phyloP scores from a whole-genome alignment of 2,113 vertebrate genomes.

The Brienomyrus brachyistius region DNA sequence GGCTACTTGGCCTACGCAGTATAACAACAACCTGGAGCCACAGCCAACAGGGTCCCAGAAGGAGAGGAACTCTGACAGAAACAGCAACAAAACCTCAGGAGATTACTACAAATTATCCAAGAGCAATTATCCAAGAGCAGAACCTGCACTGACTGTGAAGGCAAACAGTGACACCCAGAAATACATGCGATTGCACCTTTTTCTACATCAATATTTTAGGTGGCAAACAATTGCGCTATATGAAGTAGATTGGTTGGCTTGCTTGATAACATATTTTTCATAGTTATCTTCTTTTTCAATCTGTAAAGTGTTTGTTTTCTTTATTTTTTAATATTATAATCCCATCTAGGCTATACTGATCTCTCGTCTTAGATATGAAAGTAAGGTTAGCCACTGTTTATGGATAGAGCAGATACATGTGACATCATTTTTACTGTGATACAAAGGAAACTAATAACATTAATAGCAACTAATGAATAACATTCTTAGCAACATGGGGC shows the following conservation, averaged over 20 bases:
- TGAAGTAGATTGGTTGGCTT: not conserved
- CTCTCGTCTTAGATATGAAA: not conserved
- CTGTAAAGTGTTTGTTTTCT: not conserved
- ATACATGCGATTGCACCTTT: not conserved
- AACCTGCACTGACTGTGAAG: not conserved
- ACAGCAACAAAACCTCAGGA: not conserved
- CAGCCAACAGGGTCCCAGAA: not conserved
- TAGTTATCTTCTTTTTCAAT: not conserved
- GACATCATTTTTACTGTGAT: not conserved
- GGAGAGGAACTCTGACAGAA: not conserved
- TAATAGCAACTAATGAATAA: slow-evolving; percentile 1
- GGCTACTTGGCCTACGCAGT: not conserved
- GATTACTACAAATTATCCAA: not conserved
- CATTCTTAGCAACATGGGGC: not conserved
- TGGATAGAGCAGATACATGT: not conserved
- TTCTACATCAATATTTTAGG: not conserved
- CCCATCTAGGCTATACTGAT: not conserved
- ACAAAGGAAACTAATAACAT: slow-evolving; percentile 3
- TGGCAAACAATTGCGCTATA: not conserved
- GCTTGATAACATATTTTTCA: not conserved
- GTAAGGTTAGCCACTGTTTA: not conserved
- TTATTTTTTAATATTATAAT: not conserved
- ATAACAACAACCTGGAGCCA: not conserved
- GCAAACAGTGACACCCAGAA: not conserved
- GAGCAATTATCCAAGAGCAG: not conserved